These are phyloP conservation scores for Drosophila quasianomalipes DNA, from an alignment of 2,888 invertebrate species.

Conservation along the genomic window DNA sequence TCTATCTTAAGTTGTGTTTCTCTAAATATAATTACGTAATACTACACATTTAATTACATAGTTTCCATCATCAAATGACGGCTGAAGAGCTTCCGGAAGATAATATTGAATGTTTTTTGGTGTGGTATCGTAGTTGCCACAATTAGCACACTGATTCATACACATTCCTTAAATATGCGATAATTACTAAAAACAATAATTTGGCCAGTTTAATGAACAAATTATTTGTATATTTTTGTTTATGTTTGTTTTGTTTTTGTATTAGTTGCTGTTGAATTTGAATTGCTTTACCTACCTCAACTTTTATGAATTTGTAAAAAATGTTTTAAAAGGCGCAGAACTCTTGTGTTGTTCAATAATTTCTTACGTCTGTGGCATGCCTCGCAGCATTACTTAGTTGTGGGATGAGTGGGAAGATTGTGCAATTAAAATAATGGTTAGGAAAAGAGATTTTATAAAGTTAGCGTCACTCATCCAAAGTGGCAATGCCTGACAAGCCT, in stretches of 20 bases:
- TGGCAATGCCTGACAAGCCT: constrained; percentile 19
- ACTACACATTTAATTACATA: neutral
- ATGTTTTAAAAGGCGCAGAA: neutral
- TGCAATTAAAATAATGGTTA: neutral
- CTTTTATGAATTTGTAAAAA: neutral
- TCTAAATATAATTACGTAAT: neutral
- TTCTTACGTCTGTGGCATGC: no score
- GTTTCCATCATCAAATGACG: neutral
- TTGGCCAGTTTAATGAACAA: neutral
- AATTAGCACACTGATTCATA: constrained; percentile 8
- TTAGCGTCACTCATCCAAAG: neutral
- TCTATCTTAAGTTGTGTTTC: neutral
- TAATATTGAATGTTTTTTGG: neutral
- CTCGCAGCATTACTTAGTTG: neutral
- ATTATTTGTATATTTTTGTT: neutral
- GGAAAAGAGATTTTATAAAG: neutral
- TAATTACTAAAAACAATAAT: neutral
- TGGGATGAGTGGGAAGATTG: neutral
- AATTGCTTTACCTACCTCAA: neutral
- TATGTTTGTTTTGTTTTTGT: neutral
- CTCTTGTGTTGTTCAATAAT: neutral
- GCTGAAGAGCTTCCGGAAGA: constrained; percentile 25
- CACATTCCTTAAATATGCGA: constrained; percentile 3
- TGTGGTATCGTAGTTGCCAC: neutral
- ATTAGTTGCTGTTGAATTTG: neutral